A percentile compares a stretch with the other conserved stretches of the same genome.
Evolutionary conservation across 2,888 invertebrate species (phyloP).

Genomic region (Drosophila pegasa): DNA sequence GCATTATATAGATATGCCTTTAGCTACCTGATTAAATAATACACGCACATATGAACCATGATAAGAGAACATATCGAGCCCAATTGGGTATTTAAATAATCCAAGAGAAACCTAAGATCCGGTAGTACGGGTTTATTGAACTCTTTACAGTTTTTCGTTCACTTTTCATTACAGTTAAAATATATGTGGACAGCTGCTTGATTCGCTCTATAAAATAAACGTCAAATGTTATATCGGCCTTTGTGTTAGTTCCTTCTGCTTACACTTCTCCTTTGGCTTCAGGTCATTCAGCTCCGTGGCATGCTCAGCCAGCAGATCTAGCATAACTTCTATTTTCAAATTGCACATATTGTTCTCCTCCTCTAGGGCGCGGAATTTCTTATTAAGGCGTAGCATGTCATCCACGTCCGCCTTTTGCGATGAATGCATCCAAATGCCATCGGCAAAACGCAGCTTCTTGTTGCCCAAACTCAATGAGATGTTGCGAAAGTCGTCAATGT

Average conservation of each 20-base stretch:
- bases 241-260: not conserved
- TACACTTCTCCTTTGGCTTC: conserved; percentile 64
- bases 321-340: conserved; percentile 83
- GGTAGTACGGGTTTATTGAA: conserved; percentile 1
- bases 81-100: conserved; percentile 11
- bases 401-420: conserved; percentile 78
- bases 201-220: conserved; percentile 3
- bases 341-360: conserved; percentile 83
- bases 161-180: not conserved
- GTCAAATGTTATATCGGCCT: not conserved
- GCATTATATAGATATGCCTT: conserved; percentile 18
- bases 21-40: conserved; percentile 32
- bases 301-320: conserved; percentile 84
- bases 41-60: conserved; percentile 3
- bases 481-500: conserved; percentile 82
- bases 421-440: conserved; percentile 83
- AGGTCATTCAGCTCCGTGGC: conserved; percentile 77
- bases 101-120: not conserved
- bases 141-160: not conserved
- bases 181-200: not conserved
- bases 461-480: conserved; percentile 81
- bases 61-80: conserved; percentile 8
- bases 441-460: conserved; percentile 83
- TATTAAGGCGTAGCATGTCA: conserved; percentile 78
- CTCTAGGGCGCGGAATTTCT: conserved; percentile 80